Percentiles rank a stretch among this genome's conserved stretches.
phyloP scores from a whole-genome alignment of 2,888 invertebrate species.

The Miltochrista miniata region DNA sequence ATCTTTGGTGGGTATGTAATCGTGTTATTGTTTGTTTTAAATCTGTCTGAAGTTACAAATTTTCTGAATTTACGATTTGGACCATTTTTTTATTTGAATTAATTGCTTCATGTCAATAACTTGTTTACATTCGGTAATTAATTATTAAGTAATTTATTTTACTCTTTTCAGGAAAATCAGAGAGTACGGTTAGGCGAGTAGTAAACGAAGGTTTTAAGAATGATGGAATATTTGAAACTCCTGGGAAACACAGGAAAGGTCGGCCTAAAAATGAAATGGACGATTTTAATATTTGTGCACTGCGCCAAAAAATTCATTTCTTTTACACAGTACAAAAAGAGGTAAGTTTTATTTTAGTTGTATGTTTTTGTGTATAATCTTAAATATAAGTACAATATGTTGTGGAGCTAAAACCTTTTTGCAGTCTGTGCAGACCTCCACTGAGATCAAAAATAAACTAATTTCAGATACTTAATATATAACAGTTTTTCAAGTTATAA shows the following conservation, averaged over 20 bases:
- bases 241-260: neutral
- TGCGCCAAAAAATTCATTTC: slow-evolving; percentile 16
- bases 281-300: slow-evolving; percentile 19
- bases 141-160: neutral
- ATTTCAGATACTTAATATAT: neutral
- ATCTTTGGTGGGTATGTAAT: neutral
- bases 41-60: no score
- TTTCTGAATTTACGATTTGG: no score
- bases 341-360: neutral
- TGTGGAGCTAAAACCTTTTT: no score
- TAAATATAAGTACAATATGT: no score
- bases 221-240: neutral
- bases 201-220: neutral
- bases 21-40: no score
- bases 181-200: neutral
- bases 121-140: no score
- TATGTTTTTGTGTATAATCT: neutral
- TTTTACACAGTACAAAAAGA: slow-evolving; percentile 18
- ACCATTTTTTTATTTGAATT: no score
- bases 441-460: neutral
- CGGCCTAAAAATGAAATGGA: neutral
- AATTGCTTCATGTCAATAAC: no score
- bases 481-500: no score
- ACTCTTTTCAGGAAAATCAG: neutral
- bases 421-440: no score